These are phyloP conservation scores for Amphiprion percula DNA, from an alignment of 2,113 vertebrate species.

Conservation along the genomic window DNA sequence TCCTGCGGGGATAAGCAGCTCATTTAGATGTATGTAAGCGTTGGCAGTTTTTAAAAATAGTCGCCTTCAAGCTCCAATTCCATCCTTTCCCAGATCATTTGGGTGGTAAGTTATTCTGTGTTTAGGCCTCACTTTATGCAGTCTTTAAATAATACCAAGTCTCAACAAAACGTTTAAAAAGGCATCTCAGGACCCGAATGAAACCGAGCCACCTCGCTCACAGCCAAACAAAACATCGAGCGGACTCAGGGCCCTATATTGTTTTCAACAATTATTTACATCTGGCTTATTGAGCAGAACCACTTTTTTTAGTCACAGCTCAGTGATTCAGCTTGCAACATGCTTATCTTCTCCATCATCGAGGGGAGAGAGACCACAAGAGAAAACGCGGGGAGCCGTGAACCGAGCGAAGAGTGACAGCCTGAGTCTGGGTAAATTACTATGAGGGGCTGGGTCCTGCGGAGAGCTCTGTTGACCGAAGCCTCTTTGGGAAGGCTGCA, in stretches of 20 bases:
- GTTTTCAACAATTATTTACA: constrained; percentile 81
- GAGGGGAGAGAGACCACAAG: constrained; percentile 53
- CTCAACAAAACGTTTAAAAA: constrained; percentile 75
- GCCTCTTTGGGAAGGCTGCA: constrained; percentile 25
- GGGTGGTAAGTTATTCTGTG: constrained; percentile 47
- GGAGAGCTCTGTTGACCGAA: constrained; percentile 52
- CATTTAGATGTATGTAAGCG: constrained; percentile 9
- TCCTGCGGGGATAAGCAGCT: not conserved
- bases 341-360: constrained; percentile 77
- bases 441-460: constrained; percentile 21
- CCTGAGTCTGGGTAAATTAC: constrained; percentile 40
- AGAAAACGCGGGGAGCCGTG: constrained; percentile 62
- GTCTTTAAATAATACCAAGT: constrained; percentile 67
- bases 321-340: constrained; percentile 64
- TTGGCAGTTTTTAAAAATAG: constrained; percentile 43
- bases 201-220: constrained; percentile 57
- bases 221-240: constrained; percentile 77
- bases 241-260: constrained; percentile 61
- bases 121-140: constrained; percentile 37
- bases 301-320: constrained; percentile 51
- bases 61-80: constrained; percentile 20
- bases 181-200: constrained; percentile 65
- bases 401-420: constrained; percentile 64
- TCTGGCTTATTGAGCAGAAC: constrained; percentile 79
- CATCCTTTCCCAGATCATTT: constrained; percentile 26